These are phyloP conservation scores for Aphidius colemani DNA, from an alignment of 2,888 invertebrate species.

Conservation along the genomic window DNA sequence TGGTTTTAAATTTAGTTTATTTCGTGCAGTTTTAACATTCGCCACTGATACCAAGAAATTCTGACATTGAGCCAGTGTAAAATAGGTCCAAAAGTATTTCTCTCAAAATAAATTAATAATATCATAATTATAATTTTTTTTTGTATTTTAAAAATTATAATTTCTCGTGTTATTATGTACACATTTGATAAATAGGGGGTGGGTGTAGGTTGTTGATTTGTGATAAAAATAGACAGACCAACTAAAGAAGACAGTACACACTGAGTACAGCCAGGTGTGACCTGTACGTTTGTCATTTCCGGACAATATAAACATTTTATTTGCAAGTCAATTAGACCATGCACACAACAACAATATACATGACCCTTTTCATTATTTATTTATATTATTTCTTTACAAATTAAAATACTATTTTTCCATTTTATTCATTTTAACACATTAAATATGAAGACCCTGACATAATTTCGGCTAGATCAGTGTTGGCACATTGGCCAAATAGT, in stretches of 20 bases:
- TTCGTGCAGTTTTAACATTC: no score
- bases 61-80: no score
- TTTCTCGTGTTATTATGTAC: no score
- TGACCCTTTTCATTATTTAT: slow-evolving; percentile 28
- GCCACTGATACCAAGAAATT: no score
- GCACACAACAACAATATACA: slow-evolving; percentile 20
- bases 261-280: slow-evolving; percentile 43
- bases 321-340: slow-evolving; percentile 38
- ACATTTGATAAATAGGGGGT: slow-evolving; percentile 4
- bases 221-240: slow-evolving; percentile 38
- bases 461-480: no score
- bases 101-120: no score
- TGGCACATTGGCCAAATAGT: no score
- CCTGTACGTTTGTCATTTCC: slow-evolving; percentile 33
- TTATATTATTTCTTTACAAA: neutral
- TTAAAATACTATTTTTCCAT: neutral
- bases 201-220: slow-evolving; percentile 35
- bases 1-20: no score
- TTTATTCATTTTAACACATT: neutral
- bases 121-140: no score
- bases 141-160: no score
- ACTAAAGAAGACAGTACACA: slow-evolving; percentile 24
- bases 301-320: slow-evolving; percentile 3
- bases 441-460: no score
- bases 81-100: no score